Conservation (phyloP, 2,888 invertebrate species). For the Apamea crenata region DNA sequence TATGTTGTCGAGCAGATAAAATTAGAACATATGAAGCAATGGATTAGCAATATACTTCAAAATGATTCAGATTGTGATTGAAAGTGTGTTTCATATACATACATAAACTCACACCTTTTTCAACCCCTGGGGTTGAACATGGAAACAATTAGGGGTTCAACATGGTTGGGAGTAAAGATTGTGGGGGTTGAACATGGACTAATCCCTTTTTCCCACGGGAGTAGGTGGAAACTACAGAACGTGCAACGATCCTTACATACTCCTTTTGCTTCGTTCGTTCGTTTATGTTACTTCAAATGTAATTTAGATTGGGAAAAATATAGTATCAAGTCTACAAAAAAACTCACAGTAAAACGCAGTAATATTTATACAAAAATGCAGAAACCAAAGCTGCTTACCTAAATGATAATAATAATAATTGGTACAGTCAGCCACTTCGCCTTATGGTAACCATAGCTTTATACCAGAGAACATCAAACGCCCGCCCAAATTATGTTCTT, state of each 20-base stretch:
- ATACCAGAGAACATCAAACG: constrained; percentile 29
- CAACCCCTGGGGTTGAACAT: too few relatives aligned
- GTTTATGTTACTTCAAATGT: neutral
- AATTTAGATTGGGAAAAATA: neutral
- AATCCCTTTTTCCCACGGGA: neutral
- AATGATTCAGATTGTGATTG: neutral
- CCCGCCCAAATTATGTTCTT: constrained; percentile 32
- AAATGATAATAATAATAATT: constrained; percentile 16
- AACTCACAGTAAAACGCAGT: neutral
- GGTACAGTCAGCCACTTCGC: neutral
- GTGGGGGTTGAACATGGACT: too few relatives aligned
- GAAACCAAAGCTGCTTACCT: neutral
- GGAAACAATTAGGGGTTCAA: too few relatives aligned
- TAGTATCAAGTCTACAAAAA: too few relatives aligned
- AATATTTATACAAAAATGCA: neutral
- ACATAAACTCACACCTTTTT: neutral
- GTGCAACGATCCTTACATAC: neutral
- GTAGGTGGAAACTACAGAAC: neutral
- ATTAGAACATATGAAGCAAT: neutral
- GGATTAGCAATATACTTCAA: neutral
- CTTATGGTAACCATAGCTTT: constrained; percentile 13
- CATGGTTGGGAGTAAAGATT: too few relatives aligned
- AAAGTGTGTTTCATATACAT: neutral
- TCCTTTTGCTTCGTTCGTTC: neutral
- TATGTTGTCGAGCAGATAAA: neutral